A percentile compares a stretch with the other conserved stretches of the same genome.
phyloP scores from a whole-genome alignment of 2,888 invertebrate genomes.

The Coleophora flavipennella region DNA sequence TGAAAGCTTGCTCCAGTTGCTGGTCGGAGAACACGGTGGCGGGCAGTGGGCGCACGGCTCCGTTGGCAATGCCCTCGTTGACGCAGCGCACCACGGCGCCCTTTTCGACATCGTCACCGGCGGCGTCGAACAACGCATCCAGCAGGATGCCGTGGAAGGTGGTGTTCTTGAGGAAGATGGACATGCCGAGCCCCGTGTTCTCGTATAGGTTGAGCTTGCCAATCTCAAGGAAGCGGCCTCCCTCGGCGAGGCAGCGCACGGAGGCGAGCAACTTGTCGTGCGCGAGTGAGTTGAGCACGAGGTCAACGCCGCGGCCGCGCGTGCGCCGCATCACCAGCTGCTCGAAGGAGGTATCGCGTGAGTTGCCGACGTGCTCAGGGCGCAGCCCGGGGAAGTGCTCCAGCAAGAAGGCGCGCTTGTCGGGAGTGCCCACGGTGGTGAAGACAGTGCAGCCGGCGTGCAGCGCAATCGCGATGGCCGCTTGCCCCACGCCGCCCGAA shows the following conservation, averaged over 20 bases:
- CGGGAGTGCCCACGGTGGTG: too few relatives aligned
- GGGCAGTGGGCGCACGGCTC: constrained; percentile 93
- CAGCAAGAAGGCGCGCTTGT: too few relatives aligned
- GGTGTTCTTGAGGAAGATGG: constrained; percentile 94
- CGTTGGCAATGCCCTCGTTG: constrained; percentile 86
- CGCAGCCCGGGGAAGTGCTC: too few relatives aligned
- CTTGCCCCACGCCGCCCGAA: too few relatives aligned
- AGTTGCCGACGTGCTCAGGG: constrained; percentile 85
- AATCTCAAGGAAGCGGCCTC: too few relatives aligned
- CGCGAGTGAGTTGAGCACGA: constrained; percentile 95
- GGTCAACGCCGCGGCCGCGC: constrained; percentile 91
- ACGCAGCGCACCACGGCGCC: constrained; percentile 83
- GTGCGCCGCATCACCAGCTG: constrained; percentile 88
- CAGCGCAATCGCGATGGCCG: too few relatives aligned
- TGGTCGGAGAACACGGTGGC: constrained; percentile 87
- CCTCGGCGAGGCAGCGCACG: constrained; percentile 85
- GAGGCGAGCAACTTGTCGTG: constrained; percentile 96
- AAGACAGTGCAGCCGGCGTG: too few relatives aligned
- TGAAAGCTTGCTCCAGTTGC: constrained; percentile 94
- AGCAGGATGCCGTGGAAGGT: constrained; percentile 97
- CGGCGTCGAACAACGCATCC: constrained; percentile 90
- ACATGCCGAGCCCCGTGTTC: constrained; percentile 78
- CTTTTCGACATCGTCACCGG: constrained; percentile 75
- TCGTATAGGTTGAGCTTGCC: too few relatives aligned
- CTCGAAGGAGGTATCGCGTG: constrained; percentile 93